Percentiles rank a stretch among this genome's conserved stretches.
Evolutionary conservation across 2,797 vertebrate species (phyloP).

Genomic region (Chloroceryle inda): DNA sequence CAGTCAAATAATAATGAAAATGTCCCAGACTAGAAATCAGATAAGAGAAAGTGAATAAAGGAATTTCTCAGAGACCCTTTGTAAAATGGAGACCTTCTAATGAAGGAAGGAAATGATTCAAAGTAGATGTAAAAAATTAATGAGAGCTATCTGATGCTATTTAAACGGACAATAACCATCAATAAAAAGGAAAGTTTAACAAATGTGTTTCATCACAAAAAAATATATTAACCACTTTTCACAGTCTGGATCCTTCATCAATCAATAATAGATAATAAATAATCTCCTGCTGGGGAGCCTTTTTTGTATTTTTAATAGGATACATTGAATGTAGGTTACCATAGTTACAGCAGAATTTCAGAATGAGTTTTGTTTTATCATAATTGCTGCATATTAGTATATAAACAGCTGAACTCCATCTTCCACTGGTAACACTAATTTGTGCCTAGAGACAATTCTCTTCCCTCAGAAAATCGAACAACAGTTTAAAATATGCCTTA

Average conservation of each 20-base stretch:
- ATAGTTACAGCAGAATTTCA: conserved; percentile 79
- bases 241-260: conserved; percentile 75
- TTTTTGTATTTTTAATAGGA: conserved; percentile 79
- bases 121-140: conserved; percentile 68
- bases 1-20: conserved; percentile 33
- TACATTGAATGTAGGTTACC: conserved; percentile 76
- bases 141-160: conserved; percentile 53
- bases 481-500: conserved; percentile 70
- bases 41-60: conserved; percentile 41
- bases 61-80: conserved; percentile 2
- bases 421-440: conserved; percentile 76
- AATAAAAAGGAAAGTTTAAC: conserved; percentile 65
- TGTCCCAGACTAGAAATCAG: conserved; percentile 24
- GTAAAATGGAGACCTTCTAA: conserved; percentile 10
- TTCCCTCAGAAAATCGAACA: conserved; percentile 75
- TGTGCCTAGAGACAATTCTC: conserved; percentile 75
- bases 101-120: conserved; percentile 42
- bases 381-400: conserved; percentile 82
- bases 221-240: conserved; percentile 78
- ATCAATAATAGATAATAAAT: conserved; percentile 82
- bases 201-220: conserved; percentile 67
- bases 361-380: conserved; percentile 81
- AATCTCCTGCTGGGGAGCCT: conserved; percentile 52
- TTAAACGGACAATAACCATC: conserved; percentile 69
- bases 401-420: conserved; percentile 79